Evolutionary conservation across 2,113 vertebrate species (phyloP).

Genomic region (Phycodurus eques): DNA sequence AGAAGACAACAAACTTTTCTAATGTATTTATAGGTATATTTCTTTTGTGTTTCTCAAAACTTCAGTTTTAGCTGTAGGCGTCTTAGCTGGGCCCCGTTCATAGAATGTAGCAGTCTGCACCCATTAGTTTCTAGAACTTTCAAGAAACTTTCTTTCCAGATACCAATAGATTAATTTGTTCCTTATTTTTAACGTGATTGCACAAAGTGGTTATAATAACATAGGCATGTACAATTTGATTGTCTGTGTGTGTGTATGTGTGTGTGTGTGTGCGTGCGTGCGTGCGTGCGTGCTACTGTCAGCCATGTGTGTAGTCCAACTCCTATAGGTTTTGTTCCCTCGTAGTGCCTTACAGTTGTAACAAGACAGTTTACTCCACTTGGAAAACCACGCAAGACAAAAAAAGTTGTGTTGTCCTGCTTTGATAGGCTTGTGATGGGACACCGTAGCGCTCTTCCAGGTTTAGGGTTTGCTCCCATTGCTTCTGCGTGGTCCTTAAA

Average conservation of each 20-base stretch:
- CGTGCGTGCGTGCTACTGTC: slow-evolving; percentile 79
- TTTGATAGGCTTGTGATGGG: slow-evolving; percentile 55
- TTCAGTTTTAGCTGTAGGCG: slow-evolving; percentile 70
- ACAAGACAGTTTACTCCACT: slow-evolving; percentile 82
- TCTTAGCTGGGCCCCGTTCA: slow-evolving; percentile 73
- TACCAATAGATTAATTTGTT: slow-evolving; percentile 83
- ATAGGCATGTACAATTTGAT: slow-evolving; percentile 89
- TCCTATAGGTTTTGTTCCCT: slow-evolving; percentile 86
- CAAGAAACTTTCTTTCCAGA: slow-evolving; percentile 66
- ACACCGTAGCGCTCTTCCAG: slow-evolving; percentile 68
- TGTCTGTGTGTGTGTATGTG: slow-evolving; percentile 67
- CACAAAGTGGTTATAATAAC: slow-evolving; percentile 87
- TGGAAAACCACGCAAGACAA: slow-evolving; percentile 78
- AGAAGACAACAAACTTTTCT: slow-evolving; percentile 75
- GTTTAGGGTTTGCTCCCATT: slow-evolving; percentile 64
- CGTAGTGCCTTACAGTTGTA: slow-evolving; percentile 98
- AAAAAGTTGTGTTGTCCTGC: slow-evolving; percentile 48
- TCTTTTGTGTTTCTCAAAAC: slow-evolving; percentile 62
- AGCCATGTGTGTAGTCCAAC: slow-evolving; percentile 63
- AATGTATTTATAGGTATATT: slow-evolving; percentile 78
- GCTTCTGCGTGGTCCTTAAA: slow-evolving; percentile 52
- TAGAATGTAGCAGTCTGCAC: slow-evolving; percentile 90
- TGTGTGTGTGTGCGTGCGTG: slow-evolving; percentile 77
- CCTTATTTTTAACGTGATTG: slow-evolving; percentile 80
- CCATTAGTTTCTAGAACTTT: slow-evolving; percentile 72